A percentile compares a stretch with the other conserved stretches of the same genome.
phyloP scores from a whole-genome alignment of 2,113 vertebrate genomes.

The Chamaea fasciata region DNA sequence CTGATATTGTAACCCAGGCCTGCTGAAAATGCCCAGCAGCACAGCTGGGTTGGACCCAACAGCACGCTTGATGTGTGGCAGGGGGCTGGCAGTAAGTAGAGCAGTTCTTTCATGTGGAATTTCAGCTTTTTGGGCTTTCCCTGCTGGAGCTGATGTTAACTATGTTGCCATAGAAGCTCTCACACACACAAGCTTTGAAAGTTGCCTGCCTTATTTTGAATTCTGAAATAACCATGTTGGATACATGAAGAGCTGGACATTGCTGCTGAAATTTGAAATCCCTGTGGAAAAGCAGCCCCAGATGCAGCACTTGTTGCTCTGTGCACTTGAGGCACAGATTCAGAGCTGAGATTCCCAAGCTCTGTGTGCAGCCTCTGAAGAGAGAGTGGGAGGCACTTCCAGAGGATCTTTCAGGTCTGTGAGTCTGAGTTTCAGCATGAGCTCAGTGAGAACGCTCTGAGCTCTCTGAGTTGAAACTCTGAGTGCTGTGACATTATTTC shows the following conservation, averaged over 20 bases:
- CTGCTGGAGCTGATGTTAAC: background rate
- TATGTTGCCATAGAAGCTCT: background rate
- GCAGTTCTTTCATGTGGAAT: background rate
- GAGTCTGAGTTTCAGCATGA: background rate
- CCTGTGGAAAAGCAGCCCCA: background rate
- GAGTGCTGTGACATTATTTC: background rate
- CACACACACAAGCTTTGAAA: background rate
- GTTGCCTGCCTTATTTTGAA: background rate
- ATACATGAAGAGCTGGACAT: background rate
- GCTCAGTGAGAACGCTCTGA: background rate
- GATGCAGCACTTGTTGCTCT: background rate
- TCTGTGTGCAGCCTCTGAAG: background rate
- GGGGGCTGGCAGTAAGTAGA: background rate
- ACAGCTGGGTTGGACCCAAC: background rate
- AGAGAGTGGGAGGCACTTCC: background rate
- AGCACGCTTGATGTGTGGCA: background rate
- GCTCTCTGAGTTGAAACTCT: background rate
- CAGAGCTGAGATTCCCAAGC: background rate
- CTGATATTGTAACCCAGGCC: background rate
- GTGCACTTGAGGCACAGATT: background rate
- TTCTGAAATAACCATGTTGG: background rate
- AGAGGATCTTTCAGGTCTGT: background rate
- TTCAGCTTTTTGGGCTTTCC: background rate
- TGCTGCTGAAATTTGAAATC: background rate
- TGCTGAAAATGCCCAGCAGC: background rate